Evolutionary conservation across 2,888 invertebrate genomes (phyloP).

Genomic region (Apomyelois bistriatella): DNA sequence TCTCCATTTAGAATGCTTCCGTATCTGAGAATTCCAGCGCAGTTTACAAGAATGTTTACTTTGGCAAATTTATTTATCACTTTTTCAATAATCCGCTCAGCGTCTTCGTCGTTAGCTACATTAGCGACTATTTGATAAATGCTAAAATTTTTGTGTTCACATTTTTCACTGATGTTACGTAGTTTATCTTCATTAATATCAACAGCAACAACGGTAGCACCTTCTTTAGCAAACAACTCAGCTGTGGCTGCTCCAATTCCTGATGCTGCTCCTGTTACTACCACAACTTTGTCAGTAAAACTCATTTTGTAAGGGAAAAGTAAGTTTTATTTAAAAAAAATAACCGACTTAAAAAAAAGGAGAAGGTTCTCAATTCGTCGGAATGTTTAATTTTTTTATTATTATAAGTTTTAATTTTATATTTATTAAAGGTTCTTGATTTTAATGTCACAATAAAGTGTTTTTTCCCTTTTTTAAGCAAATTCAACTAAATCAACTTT

Average conservation of each 20-base stretch:
- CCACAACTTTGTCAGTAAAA: conserved; percentile 42
- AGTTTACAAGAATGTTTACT: conserved; percentile 38
- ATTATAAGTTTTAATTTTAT: too few relatives aligned
- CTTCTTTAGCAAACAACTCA: conserved; percentile 16
- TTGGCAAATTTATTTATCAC: conserved; percentile 30
- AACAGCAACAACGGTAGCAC: conserved; percentile 25
- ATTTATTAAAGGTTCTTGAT: too few relatives aligned
- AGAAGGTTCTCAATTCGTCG: too few relatives aligned
- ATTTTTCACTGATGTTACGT: conserved; percentile 24
- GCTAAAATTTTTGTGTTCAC: too few relatives aligned
- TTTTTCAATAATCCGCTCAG: conserved; percentile 18
- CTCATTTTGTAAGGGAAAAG: conserved; percentile 32
- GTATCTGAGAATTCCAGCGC: conserved; percentile 27
- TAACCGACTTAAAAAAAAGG: too few relatives aligned
- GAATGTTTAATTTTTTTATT: too few relatives aligned
- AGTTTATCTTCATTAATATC: conserved; percentile 30
- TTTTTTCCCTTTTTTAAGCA: too few relatives aligned
- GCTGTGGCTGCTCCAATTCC: conserved; percentile 41
- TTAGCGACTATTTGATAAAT: conserved; percentile 20
- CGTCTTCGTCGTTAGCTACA: conserved; percentile 24
- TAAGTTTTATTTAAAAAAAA: too few relatives aligned
- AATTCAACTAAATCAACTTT: too few relatives aligned
- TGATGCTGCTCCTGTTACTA: conserved; percentile 45
- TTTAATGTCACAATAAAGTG: too few relatives aligned
- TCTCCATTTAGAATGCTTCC: conserved; percentile 25